A percentile compares a stretch with the other conserved stretches of the same genome.
These are phyloP conservation scores for Drosophila neotestacea DNA, from an alignment of 2,888 invertebrate genomes.

Conservation along the genomic window DNA sequence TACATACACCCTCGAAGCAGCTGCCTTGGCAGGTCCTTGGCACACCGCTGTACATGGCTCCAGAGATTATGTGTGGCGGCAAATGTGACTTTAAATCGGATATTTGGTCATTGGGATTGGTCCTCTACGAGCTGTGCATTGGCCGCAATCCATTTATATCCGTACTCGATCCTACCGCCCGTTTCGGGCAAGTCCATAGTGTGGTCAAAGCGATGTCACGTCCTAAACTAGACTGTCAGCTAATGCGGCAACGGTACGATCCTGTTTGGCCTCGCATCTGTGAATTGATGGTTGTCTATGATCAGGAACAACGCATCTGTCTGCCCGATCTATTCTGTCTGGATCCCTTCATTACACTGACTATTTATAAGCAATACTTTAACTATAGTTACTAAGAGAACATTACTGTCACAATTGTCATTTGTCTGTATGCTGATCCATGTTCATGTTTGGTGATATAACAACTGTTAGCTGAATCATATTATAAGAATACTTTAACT, in stretches of 20 bases:
- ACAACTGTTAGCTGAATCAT: no score
- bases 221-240: constrained; percentile 66
- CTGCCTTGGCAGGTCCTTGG: constrained; percentile 83
- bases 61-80: constrained; percentile 89
- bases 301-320: constrained; percentile 74
- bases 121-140: constrained; percentile 88
- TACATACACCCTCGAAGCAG: constrained; percentile 70
- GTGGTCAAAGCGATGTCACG: constrained; percentile 58
- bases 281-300: constrained; percentile 77
- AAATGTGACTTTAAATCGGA: constrained; percentile 90
- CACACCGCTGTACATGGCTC: constrained; percentile 91
- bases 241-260: constrained; percentile 63
- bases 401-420: background rate
- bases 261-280: constrained; percentile 76
- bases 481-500: no score
- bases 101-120: constrained; percentile 90
- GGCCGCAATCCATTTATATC: constrained; percentile 73
- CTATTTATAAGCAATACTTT: constrained; percentile 81
- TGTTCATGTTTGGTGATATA: no score
- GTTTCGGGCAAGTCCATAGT: constrained; percentile 59
- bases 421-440: no score
- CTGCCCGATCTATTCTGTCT: constrained; percentile 74
- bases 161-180: constrained; percentile 50
- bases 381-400: constrained; percentile 74
- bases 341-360: constrained; percentile 71